phyloP scores from a whole-genome alignment of 2,797 vertebrate genomes.

The Alca torda region DNA sequence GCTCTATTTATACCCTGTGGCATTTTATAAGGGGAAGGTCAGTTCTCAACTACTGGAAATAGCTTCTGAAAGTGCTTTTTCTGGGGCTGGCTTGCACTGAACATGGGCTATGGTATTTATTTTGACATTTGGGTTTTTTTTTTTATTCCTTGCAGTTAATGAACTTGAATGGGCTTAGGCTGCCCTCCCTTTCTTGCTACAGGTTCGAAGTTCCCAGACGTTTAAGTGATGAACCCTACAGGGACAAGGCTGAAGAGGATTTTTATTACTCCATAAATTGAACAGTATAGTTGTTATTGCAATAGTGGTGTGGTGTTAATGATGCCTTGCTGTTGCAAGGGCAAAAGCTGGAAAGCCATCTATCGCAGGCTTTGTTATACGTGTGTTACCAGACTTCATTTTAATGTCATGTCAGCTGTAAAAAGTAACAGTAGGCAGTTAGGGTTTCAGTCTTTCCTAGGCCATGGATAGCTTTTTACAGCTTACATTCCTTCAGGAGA shows the following conservation, averaged over 20 bases:
- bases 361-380: accelerated
- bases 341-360: background rate
- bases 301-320: background rate
- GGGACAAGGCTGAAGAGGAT: background rate
- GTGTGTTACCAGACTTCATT: accelerated
- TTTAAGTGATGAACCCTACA: background rate
- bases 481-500: accelerated
- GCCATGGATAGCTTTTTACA: accelerated
- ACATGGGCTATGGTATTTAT: background rate
- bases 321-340: accelerated
- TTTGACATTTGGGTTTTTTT: background rate
- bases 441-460: background rate
- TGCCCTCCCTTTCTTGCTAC: background rate
- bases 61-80: constrained; percentile 5
- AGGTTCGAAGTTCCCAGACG: background rate
- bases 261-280: background rate
- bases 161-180: background rate
- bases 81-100: background rate
- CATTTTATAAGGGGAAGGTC: constrained; percentile 25
- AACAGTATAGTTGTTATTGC: accelerated
- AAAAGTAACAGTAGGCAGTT: accelerated
- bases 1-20: constrained; percentile 16
- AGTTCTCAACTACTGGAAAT: constrained; percentile 7
- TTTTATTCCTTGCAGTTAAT: background rate
- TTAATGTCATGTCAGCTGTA: background rate